Percentiles rank a stretch among this genome's conserved stretches.
phyloP scores from a whole-genome alignment of 2,888 invertebrate genomes.

The Acleris laterana region DNA sequence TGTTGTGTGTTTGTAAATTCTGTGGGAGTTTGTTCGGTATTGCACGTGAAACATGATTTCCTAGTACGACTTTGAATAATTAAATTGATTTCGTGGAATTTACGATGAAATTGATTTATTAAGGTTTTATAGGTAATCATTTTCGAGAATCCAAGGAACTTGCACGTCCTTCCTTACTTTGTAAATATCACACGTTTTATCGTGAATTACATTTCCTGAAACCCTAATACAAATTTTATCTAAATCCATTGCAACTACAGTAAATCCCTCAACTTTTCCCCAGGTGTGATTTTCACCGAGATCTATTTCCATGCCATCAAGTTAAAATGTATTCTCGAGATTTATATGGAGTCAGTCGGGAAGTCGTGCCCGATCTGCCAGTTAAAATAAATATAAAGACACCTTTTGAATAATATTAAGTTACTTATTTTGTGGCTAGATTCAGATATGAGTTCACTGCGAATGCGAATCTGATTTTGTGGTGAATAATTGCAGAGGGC shows the following conservation, averaged over 20 bases:
- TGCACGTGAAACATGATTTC: constrained; percentile 2
- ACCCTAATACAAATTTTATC: constrained; percentile 11
- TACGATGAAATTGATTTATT: not conserved
- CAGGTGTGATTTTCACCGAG: constrained; percentile 37
- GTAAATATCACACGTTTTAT: not conserved
- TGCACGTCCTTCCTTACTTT: too few species aligned
- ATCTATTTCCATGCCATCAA: constrained; percentile 46
- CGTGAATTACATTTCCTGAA: not conserved
- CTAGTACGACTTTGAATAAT: not conserved
- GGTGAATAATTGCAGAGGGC: constrained; percentile 51
- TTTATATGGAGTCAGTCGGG: constrained; percentile 69
- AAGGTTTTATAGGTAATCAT: too few species aligned
- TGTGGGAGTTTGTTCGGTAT: constrained; percentile 16
- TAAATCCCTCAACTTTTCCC: constrained; percentile 32
- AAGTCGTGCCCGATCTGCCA: constrained; percentile 78
- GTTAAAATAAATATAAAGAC: constrained; percentile 79
- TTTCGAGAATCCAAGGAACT: too few species aligned
- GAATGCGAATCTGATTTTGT: constrained; percentile 57
- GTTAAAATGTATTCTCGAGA: constrained; percentile 55
- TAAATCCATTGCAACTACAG: constrained; percentile 15
- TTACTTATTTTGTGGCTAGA: constrained; percentile 52
- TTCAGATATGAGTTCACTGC: constrained; percentile 49
- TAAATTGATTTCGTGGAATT: not conserved
- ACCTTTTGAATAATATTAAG: constrained; percentile 55
- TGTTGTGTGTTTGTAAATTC: constrained; percentile 27